Evolutionary conservation across 64 coral and sea anemone species (phyloP).

Genomic region (Acropora tenuis): DNA sequence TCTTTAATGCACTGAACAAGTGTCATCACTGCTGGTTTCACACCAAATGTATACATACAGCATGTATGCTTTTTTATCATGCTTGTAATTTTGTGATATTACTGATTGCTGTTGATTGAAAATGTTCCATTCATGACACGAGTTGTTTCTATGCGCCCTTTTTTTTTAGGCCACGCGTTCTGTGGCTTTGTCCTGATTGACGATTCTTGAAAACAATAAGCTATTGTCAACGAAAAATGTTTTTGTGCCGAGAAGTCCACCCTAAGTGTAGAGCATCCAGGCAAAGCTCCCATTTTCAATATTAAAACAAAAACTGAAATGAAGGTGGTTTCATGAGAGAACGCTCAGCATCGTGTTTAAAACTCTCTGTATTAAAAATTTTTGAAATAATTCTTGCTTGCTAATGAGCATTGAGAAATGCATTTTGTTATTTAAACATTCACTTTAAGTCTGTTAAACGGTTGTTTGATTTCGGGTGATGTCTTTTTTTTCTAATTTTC

Average conservation of each 20-base stretch:
- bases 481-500: background rate
- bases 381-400: too few relatives aligned
- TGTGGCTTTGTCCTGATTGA: background rate
- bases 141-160: background rate
- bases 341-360: too few relatives aligned
- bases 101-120: background rate
- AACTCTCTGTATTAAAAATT: too few relatives aligned
- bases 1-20: too few relatives aligned
- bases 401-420: background rate
- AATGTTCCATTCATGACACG: background rate
- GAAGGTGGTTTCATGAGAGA: too few relatives aligned
- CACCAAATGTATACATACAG: too few relatives aligned
- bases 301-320: too few relatives aligned
- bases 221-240: background rate
- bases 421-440: background rate
- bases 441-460: background rate
- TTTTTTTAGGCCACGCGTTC: background rate
- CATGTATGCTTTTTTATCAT: too few relatives aligned
- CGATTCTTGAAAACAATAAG: background rate
- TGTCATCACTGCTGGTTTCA: too few relatives aligned
- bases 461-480: background rate
- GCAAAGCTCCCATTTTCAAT: background rate
- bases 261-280: background rate
- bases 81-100: background rate
- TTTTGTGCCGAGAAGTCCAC: background rate